Base-by-base conservation (phyloP, 2,113 vertebrate species). In the Barbus barbus region DNA sequence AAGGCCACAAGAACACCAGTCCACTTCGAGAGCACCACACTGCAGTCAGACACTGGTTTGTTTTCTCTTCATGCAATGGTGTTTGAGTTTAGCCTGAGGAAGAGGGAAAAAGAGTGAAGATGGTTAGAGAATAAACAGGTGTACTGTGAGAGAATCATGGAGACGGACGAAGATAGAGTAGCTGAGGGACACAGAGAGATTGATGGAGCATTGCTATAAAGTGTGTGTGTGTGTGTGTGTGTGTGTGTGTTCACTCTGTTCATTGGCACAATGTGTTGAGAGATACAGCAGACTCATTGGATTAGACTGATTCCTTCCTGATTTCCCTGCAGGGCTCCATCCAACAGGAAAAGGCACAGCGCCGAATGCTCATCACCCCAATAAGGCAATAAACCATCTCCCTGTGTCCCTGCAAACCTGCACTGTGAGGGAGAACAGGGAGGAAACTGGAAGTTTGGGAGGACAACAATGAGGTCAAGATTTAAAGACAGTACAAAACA, bases 301-400 rank as follows among this genome's bases (percentile, higher is more conserved):
- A 78, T 78, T 78, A 78, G 13, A 61, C 53, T 41, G 76, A 78
- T 78, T 78, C 36, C 76, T 60, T 36, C 53, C 76, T 78, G 53
- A 78, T 78, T 78, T 78, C 56, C 53, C 76, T 60, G 53, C 36
- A 60, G 76, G 76, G 76, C 76, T 78, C 76, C 53, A 41, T 78
- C 76, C 53, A 60, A 58, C 76, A 60, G 76, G 33, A 78, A 61
- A 78, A 61, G 76, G 76, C 33, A 60, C n/a, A 78, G 76, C 8
- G 7, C 58, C n/a, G 33, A 61, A 78, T 41, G 76, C 33, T 61
- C 53, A 60, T 53, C 36, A 78, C 53, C 76, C n/a, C 56, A 60
- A 41, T 78, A 78, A 78, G 76, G 41, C n/a, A 61, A 58, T 78
- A 78, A 78, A 60, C 53, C 53, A 16, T n/a, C 53, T 78, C 53